A percentile compares a stretch with the other conserved stretches of the same genome.
Evolutionary conservation across 2,113 vertebrate species (phyloP).

Genomic region (Peromyscus leucopus): DNA sequence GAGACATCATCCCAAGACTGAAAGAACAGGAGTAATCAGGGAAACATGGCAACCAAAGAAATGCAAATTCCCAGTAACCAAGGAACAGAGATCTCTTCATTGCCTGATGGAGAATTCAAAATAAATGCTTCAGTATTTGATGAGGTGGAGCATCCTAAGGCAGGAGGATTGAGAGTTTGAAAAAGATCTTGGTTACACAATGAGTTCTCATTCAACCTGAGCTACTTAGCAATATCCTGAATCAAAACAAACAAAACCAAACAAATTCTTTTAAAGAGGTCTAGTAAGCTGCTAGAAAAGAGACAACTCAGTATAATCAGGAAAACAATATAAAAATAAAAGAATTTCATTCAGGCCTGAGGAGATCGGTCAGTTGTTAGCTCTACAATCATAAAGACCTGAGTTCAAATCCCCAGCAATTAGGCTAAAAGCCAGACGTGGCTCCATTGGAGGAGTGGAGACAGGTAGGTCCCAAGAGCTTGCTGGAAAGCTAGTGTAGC

Average conservation of each 20-base stretch:
- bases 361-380: background rate
- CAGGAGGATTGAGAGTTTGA: background rate
- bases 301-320: background rate
- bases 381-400: background rate
- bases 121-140: background rate
- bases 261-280: background rate
- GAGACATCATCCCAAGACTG: background rate
- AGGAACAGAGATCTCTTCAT: background rate
- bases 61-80: background rate
- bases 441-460: background rate
- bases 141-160: background rate
- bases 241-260: background rate
- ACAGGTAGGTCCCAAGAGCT: background rate
- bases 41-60: background rate
- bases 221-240: background rate
- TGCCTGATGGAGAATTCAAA: background rate
- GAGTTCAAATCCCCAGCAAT: background rate
- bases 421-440: background rate
- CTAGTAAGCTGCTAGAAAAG: background rate
- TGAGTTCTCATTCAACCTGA: background rate
- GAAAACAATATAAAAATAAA: background rate
- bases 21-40: background rate
- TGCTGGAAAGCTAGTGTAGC: background rate
- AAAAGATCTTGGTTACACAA: background rate
- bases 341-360: background rate